Conservation (phyloP, 2,888 invertebrate species). For the Erebia aethiops region DNA sequence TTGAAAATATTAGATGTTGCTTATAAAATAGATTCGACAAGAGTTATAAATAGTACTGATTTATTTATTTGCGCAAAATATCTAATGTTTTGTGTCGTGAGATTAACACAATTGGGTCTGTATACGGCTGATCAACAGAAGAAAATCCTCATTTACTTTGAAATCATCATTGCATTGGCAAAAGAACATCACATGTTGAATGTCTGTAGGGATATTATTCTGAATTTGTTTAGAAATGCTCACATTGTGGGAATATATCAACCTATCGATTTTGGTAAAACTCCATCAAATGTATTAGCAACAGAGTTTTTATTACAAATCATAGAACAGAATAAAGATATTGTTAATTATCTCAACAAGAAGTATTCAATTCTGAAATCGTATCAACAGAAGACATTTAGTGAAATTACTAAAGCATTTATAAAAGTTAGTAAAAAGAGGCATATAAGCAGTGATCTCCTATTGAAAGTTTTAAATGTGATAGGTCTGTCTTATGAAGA, state of each 20-base stretch:
- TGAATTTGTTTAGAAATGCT: constrained; percentile 66
- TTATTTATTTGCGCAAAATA: constrained; percentile 72
- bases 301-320: constrained; percentile 66
- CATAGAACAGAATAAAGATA: constrained; percentile 56
- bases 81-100: constrained; percentile 65
- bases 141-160: constrained; percentile 59
- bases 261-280: constrained; percentile 62
- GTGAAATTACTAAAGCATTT: constrained; percentile 70
- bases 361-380: constrained; percentile 68
- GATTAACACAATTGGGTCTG: constrained; percentile 60
- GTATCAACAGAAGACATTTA: constrained; percentile 81
- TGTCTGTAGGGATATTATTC: constrained; percentile 59
- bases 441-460: constrained; percentile 60
- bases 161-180: constrained; percentile 59
- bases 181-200: constrained; percentile 61
- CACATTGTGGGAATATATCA: constrained; percentile 68
- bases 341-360: constrained; percentile 59
- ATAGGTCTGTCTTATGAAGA: constrained; percentile 68
- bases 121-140: constrained; percentile 54
- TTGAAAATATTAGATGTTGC: constrained; percentile 48
- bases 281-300: constrained; percentile 53
- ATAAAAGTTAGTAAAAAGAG: constrained; percentile 72
- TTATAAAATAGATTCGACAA: constrained; percentile 54
- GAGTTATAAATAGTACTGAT: constrained; percentile 61
- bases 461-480: constrained; percentile 69